phyloP scores from a whole-genome alignment of 1,140 invertebrate genomes.

The Drosophila watanabei region DNA sequence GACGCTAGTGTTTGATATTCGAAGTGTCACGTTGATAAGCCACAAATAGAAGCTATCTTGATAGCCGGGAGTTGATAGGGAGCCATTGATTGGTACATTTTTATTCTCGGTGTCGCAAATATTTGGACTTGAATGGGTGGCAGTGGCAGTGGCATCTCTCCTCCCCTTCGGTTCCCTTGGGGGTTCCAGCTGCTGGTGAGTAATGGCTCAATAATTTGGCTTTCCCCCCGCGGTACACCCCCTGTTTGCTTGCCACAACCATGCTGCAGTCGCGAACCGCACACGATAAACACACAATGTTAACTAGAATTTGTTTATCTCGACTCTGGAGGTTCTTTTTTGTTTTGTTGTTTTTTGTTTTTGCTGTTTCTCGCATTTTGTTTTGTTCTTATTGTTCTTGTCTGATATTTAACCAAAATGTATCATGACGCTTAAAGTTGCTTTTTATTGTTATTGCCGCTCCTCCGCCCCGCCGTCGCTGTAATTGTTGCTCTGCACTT shows the following conservation, averaged over 20 bases:
- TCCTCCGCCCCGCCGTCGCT: constrained; percentile 31
- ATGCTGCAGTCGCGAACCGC: constrained; percentile 30
- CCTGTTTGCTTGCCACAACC: constrained; percentile 1
- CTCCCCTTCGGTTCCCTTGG: constrained; percentile 9
- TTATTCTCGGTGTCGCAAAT: constrained; percentile 42
- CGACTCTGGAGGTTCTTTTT: constrained; percentile 55
- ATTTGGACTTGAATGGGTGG: constrained; percentile 17
- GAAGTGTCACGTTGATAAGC: constrained; percentile 19
- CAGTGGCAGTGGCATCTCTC: constrained; percentile 9
- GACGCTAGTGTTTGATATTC: neutral
- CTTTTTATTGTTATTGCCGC: constrained; percentile 48
- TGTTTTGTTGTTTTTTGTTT: neutral
- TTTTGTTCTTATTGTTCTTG: constrained; percentile 49
- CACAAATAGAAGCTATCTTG: constrained; percentile 6
- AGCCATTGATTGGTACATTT: constrained; percentile 13
- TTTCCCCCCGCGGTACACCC: constrained; percentile 22
- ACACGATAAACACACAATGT: constrained; percentile 74
- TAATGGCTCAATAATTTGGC: constrained; percentile 81
- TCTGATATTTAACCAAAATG: constrained; percentile 79
- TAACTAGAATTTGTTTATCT: constrained; percentile 82
- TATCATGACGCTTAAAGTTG: constrained; percentile 78
- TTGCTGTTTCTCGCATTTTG: constrained; percentile 9
- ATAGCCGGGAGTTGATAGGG: neutral
- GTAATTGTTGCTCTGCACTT: constrained; percentile 55
- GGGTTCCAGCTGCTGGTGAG: constrained; percentile 65